Evolutionary conservation across 2,113 vertebrate species (phyloP).

Genomic region (Cryptomyrus ogoouensis): DNA sequence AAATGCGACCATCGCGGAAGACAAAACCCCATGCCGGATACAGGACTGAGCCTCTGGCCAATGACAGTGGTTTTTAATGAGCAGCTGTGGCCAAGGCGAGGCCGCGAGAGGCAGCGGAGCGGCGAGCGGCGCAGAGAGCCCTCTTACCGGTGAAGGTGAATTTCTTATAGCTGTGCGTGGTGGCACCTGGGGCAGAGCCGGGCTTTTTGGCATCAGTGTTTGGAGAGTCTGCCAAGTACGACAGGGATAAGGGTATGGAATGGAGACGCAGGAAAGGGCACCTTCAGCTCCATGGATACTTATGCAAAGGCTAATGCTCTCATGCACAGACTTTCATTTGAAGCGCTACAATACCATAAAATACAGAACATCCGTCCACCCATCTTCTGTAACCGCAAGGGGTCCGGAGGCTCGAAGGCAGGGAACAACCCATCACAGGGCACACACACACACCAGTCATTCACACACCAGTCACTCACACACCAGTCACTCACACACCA

Average conservation of each 20-base stretch:
- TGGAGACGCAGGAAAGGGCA: not conserved
- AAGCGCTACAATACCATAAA: not conserved
- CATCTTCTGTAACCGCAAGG: too few relatives aligned
- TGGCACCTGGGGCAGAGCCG: conserved; percentile 39
- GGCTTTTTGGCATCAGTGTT: conserved; percentile 46
- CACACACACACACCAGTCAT: too few relatives aligned
- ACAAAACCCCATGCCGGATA: not conserved
- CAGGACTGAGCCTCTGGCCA: not conserved
- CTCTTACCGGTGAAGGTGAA: conserved; percentile 68
- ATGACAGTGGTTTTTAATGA: not conserved
- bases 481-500: too few relatives aligned
- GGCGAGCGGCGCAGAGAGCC: not conserved
- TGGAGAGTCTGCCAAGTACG: conserved; percentile 37
- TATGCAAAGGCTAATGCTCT: not conserved
- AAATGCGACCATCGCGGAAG: not conserved
- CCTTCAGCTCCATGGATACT: not conserved
- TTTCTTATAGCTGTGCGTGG: conserved; percentile 52
- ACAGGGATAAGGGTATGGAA: conserved; percentile 11
- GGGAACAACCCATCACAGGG: too few relatives aligned
- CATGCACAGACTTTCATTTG: not conserved
- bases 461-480: too few relatives aligned
- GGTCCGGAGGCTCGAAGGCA: too few relatives aligned
- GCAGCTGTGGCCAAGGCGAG: not conserved
- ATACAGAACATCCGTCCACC: not conserved
- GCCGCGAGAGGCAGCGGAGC: too few relatives aligned